These are phyloP conservation scores for Parapristionchus giblindavisi DNA, from an alignment of 2,888 invertebrate species.

Conservation along the genomic window DNA sequence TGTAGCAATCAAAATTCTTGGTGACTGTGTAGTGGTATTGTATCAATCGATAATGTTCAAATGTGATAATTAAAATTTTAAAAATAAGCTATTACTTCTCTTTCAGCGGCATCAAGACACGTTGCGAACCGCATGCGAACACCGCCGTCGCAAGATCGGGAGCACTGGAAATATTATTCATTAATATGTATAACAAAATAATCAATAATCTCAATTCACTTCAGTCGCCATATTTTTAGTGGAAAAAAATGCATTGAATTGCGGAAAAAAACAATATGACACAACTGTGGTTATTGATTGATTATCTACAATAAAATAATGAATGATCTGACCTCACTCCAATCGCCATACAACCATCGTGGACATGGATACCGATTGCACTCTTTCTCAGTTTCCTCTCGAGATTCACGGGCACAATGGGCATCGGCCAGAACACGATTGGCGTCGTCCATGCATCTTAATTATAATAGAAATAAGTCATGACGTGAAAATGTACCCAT, in stretches of 20 bases:
- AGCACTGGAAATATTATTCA: constrained; percentile 69
- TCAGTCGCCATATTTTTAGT: too few relatives aligned
- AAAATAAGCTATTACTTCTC: constrained; percentile 56
- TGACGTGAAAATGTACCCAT: neutral
- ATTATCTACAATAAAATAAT: neutral
- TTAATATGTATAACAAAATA: neutral
- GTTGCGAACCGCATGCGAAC: constrained; percentile 70
- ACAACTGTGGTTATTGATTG: neutral
- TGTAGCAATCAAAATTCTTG: too few relatives aligned
- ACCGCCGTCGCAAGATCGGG: constrained; percentile 72
- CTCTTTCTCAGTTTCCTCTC: constrained; percentile 50
- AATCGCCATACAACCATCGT: constrained; percentile 64
- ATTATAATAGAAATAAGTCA: neutral
- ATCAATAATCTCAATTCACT: too few relatives aligned
- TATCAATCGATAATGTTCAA: too few relatives aligned
- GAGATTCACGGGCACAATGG: constrained; percentile 53
- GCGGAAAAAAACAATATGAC: too few relatives aligned
- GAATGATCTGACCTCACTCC: constrained; percentile 58
- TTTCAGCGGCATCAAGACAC: constrained; percentile 70
- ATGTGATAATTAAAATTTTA: too few relatives aligned
- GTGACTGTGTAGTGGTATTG: too few relatives aligned
- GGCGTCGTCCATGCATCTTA: constrained; percentile 65
- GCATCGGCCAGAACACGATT: constrained; percentile 55
- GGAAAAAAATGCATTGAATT: too few relatives aligned
- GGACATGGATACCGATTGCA: constrained; percentile 68